Evolutionary conservation across 1,140 invertebrate genomes (phyloP).

Genomic region (Armadillidium nasatum): DNA sequence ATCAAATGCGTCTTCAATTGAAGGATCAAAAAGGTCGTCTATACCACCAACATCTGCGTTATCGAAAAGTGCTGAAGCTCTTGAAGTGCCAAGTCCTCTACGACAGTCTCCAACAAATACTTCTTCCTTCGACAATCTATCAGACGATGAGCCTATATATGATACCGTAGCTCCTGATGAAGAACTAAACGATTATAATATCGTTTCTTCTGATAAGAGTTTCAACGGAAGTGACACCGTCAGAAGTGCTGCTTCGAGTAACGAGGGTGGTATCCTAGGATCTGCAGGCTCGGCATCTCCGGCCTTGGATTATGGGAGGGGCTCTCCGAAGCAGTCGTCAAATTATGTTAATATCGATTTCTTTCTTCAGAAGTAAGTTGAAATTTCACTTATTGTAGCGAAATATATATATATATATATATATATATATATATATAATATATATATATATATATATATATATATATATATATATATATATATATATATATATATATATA

Average conservation of each 20-base stretch:
- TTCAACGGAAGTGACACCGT: conserved; percentile 39
- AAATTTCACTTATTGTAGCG: neutral
- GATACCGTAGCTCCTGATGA: conserved; percentile 73
- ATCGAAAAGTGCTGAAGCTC: conserved; percentile 35
- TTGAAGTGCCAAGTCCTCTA: conserved; percentile 26
- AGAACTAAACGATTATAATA: conserved; percentile 52
- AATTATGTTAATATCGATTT: conserved; percentile 47
- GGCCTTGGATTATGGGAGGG: conserved; percentile 26
- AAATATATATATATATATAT: neutral
- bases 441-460: conserved; percentile 6
- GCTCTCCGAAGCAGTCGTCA: conserved; percentile 55
- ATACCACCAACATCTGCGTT: conserved; percentile 36
- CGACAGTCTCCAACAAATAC: conserved; percentile 34
- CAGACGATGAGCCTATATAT: conserved; percentile 66
- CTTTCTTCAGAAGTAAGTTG: conserved; percentile 44
- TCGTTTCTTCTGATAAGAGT: conserved; percentile 57
- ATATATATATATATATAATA: neutral
- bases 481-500: neutral
- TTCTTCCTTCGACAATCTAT: conserved; percentile 36
- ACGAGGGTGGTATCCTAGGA: conserved; percentile 42
- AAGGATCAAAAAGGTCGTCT: conserved; percentile 24
- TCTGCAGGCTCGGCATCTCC: conserved; percentile 56
- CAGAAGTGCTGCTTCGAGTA: conserved; percentile 41
- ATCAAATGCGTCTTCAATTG: conserved; percentile 36
- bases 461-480: neutral